Base-by-base conservation (phyloP, 2,113 vertebrate species). In the Morone chrysops region DNA sequence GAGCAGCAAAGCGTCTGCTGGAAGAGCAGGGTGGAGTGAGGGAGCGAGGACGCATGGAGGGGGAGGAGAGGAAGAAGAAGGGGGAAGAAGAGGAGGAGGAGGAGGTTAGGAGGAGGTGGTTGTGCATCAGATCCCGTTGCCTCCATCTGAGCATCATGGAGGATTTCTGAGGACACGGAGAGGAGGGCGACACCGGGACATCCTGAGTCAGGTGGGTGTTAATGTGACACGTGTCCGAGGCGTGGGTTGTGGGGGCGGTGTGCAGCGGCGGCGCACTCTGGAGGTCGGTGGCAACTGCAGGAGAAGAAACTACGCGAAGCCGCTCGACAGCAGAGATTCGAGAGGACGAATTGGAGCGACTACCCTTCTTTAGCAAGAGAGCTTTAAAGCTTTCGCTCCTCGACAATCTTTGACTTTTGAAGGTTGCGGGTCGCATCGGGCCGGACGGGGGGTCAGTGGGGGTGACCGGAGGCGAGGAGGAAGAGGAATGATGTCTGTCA, bases 351-450 rank as follows among this genome's bases (percentile, higher is more conserved):
- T 96, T 96, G 0, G 94, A 85, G 0, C 97, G 96, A 61, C 96
- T 96, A 0, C 98, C 97, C 4, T 97, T 99, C 91, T 95, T 97
- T 68, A 99, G 94, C 79, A 99, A 90, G 45, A 99, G 94, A 6
- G 97, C 97, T 90, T 98, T 99, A 85, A 99, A 99, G 91, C 95
- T 96, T 89, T 97, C 97, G 0, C 96, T 98, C 86, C 96, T 97
- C 40, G 94, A 94, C 62, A 93, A 94, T 22, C 71, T 77, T 16
- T 76, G 88, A 77, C 63, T 47, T 77, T 48, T 60, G 93, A 95
- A 75, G 93, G 95, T 1, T 92, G 94, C 77, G 94, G 8, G 6
- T 91, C 94, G 59, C 92, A 92, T 89, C 94, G 93, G 82, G 94
- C 93, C 0, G 92, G 95, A 38, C 94, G 6, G 70, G 90, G 87